Base-by-base conservation (phyloP, 2,797 vertebrate genomes). In the Phataginus tricuspis region DNA sequence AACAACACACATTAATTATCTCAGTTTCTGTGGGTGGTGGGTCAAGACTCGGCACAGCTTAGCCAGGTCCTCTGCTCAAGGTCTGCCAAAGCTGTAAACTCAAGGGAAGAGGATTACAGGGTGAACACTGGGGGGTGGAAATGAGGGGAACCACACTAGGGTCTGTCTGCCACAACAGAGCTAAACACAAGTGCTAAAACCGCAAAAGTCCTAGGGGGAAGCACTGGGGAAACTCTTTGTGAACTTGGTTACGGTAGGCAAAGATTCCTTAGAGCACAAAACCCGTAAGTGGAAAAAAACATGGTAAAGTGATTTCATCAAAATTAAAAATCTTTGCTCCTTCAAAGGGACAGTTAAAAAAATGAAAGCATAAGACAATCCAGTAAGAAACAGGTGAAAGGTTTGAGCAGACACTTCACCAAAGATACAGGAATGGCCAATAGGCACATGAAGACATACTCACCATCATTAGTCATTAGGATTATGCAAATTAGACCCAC, bases 251-350 rank as follows among this genome's bases (percentile, higher is more conserved):
- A 74, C 10, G 2, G 55, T 34, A 64, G 45, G 71, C 75, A 87
- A 92, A 86, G 53, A 80, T 77, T 95, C 78, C 82, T 85, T 51
- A 87, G 39, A 88, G 66, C 72, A 87, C 86, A 90, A 86, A 94
- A 80, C 61, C 59, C 27, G 90, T 34, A 90, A 15, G 5, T 55
- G 34, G n/a, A 42, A 64, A 42, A 79, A 75, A 94, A 92, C 75
- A 2, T 21, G 59, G 45, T 63, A 90, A 89, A 84, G 4, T 15
- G 68, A 75, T 75, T 82, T 91, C 45, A 64, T 90, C 75, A 95
- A 92, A 92, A 74, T 77, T 25, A 72, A 86, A 89, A 91, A 64
- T 29, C 13, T 74, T 74, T 75, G 39, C 57, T 92, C 57, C 84
- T 84, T 69, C 78, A 84, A 84, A 79, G 64, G 42, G 45, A 90